A percentile compares a stretch with the other conserved stretches of the same genome.
These are phyloP conservation scores for Nycticorax nycticorax DNA, from an alignment of 2,113 vertebrate genomes.

Conservation along the genomic window DNA sequence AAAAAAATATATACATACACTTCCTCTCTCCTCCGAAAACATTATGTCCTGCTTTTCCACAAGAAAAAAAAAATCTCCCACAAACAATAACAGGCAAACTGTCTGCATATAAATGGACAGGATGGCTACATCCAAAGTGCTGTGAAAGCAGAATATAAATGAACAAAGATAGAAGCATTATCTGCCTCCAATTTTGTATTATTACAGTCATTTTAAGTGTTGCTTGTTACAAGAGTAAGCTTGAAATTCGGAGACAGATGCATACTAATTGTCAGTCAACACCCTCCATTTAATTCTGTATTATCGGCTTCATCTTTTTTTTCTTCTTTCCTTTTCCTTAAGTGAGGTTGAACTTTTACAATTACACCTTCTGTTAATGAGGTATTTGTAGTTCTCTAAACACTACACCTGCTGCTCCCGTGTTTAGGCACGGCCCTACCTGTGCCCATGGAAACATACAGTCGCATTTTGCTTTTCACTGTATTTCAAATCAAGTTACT, in stretches of 20 bases:
- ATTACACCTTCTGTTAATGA: not conserved
- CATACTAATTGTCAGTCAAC: not conserved
- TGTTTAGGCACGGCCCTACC: not conserved
- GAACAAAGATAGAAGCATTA: not conserved
- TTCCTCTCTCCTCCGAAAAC: not conserved
- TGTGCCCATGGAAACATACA: not conserved
- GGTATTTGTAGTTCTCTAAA: not conserved
- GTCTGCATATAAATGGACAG: not conserved
- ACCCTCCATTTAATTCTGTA: not conserved
- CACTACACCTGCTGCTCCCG: not conserved
- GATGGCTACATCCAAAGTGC: not conserved
- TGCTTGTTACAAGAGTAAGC: not conserved
- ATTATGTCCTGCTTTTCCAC: not conserved
- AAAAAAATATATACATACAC: not conserved
- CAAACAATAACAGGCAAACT: not conserved
- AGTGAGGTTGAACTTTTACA: not conserved
- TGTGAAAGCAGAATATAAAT: constrained; percentile 8
- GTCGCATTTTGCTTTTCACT: no score
- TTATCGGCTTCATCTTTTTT: not conserved
- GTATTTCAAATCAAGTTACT: not conserved
- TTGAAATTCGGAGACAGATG: not conserved
- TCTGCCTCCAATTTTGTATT: not conserved
- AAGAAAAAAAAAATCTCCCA: not conserved
- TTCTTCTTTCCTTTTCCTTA: not conserved
- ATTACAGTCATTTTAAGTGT: not conserved